phyloP scores from a whole-genome alignment of 2,113 vertebrate genomes.

The Danio rerio region GRCz12tu NC_133189.1:45056001-45056500 shows the following conservation, averaged over 20 bases:
- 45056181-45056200: not conserved
- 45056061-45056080: slow-evolving; percentile 23
- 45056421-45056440: not conserved
- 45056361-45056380: not conserved
- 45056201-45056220: slow-evolving; percentile 28
- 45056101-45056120: slow-evolving; percentile 31
- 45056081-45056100: slow-evolving; percentile 34
- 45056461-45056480: slow-evolving; percentile 11
- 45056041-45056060: slow-evolving; percentile 57
- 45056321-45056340: not conserved
- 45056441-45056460: slow-evolving; percentile 30
- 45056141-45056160: slow-evolving; percentile 46
- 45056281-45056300: slow-evolving; percentile 27
- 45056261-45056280: not conserved
- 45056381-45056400: slow-evolving; percentile 22
- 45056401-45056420: not conserved
- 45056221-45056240: slow-evolving; percentile 46
- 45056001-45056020: slow-evolving; percentile 54
- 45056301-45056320: slow-evolving; percentile 1
- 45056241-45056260: slow-evolving; percentile 39
- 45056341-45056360: not conserved
- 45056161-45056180: slow-evolving; percentile 27
- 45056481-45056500: not conserved
- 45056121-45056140: slow-evolving; percentile 26
- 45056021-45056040: not conserved